These are phyloP conservation scores for Diadema setosum DNA, from an alignment of 35 echinoderm and acorn worm species.

Conservation along the genomic window DNA sequence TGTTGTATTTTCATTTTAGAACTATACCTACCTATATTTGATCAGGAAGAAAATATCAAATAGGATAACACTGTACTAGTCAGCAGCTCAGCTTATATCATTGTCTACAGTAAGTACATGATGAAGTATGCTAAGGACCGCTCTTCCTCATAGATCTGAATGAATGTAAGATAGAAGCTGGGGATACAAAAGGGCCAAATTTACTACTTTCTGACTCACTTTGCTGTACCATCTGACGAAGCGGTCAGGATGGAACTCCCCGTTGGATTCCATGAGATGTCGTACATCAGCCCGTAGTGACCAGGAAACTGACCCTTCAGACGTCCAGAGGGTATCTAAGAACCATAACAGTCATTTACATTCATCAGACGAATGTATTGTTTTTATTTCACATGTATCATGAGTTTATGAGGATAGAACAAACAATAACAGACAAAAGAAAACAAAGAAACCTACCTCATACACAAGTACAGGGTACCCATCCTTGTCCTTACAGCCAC, in stretches of 20 bases:
- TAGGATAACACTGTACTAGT: no score
- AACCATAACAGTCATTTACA: neutral
- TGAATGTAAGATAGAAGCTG: no score
- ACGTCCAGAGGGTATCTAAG: conserved; percentile 84
- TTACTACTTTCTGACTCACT: conserved; percentile 36
- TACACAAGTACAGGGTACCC: conserved; percentile 89
- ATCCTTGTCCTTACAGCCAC: conserved; percentile 90
- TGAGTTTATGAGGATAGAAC: neutral
- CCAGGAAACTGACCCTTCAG: conserved; percentile 77
- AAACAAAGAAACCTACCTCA: conserved; percentile 49
- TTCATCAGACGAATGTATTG: neutral
- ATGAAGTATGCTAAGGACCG: no score
- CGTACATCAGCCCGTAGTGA: conserved; percentile 90
- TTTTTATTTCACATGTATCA: neutral
- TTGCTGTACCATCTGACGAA: conserved; percentile 88
- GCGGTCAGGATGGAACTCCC: conserved; percentile 65
- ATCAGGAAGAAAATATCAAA: no score
- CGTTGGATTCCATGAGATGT: conserved; percentile 58
- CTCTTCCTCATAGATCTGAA: no score
- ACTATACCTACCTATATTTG: no score
- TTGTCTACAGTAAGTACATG: no score
- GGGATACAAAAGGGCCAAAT: neutral
- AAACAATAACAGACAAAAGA: neutral
- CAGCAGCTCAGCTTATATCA: no score
- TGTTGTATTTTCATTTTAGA: no score